Evolutionary conservation across 1,140 invertebrate species (phyloP).

Genomic region (Euura saliciscinereae): DNA sequence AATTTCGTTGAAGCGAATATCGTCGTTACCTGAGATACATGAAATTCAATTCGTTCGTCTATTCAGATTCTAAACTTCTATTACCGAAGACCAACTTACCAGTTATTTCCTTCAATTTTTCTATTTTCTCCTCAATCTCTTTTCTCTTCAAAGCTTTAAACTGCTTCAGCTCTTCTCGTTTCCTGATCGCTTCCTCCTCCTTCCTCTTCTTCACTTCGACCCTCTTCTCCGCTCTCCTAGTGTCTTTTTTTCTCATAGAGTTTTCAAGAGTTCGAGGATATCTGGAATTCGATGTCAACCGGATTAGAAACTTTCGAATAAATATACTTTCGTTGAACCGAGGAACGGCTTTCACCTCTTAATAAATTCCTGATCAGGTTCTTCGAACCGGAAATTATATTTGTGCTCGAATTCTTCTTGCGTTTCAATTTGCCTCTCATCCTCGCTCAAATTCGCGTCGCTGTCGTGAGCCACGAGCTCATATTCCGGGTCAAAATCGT

Average conservation of each 20-base stretch:
- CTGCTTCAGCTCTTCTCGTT: conserved; percentile 85
- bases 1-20: conserved; percentile 62
- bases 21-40: conserved; percentile 61
- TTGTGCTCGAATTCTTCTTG: conserved; percentile 94
- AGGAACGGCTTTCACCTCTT: conserved; percentile 53
- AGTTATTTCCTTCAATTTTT: conserved; percentile 87
- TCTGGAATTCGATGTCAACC: conserved; percentile 38
- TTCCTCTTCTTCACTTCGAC: conserved; percentile 80
- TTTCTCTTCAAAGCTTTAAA: conserved; percentile 87
- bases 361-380: conserved; percentile 93
- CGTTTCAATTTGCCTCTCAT: conserved; percentile 79
- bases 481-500: conserved; percentile 68
- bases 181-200: conserved; percentile 79
- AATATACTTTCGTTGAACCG: conserved; percentile 19
- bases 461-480: conserved; percentile 73
- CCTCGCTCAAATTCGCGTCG: conserved; percentile 77
- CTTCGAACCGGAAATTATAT: conserved; percentile 96
- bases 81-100: conserved; percentile 62
- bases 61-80: conserved; percentile 10
- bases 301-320: conserved; percentile 19
- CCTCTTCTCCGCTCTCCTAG: conserved; percentile 78
- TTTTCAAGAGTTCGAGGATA: conserved; percentile 89
- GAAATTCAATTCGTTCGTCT: conserved; percentile 12
- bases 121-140: conserved; percentile 90
- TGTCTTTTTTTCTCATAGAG: conserved; percentile 82